Base-by-base conservation (phyloP, 2,113 vertebrate species). In the Salvelinus namaycush region DNA sequence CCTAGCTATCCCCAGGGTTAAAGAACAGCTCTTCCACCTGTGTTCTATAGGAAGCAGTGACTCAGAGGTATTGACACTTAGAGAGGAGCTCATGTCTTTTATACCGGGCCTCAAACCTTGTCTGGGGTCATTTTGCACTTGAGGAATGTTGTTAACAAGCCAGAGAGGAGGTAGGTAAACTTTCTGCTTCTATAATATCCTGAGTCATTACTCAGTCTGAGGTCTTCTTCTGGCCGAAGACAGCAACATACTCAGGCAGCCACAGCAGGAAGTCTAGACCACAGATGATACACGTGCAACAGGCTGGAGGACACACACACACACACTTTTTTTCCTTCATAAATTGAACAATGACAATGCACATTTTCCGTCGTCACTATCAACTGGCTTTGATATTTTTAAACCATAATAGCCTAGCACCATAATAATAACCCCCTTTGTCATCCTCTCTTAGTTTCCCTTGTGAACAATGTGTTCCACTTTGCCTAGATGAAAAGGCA, bases 191-290 rank as follows among this genome's bases (percentile, higher is more conserved):
- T 57, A 75, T 72, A n/a, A 14, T 54, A 81, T 71, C 48, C 74
- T 39, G 22, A 66, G 18, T 57, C 1, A 29, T 48, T 48, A 65
- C 60, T 49, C 4, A 62, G 59, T n/a, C 54, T 73, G 20, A 5
- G 2, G 59, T 62, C 59, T 11, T 62, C 7, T 22, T 22, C 59
- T 69, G 66, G 65, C 70, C 70, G 76, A 76, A 60, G 67, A 79
- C 60, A 77, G 77, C 57, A 34, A 69, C 75, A 60, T 70, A 70
- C 68, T 20, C 68, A 60, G 75, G 74, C 49, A 57, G 27, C 81
- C 81, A 59, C 81, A 59, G 51, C 80, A 80, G 79, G 79, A 87
- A 81, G 84, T 83, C 75, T 86, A 72, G 84, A 86, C 81, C 83
- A 76, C 85, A 86, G 80, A 82, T 79, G 77, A 75, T 69, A 85